Evolutionary conservation across 2,888 invertebrate genomes (phyloP), one percentile per base, ranked within the genome.

Genomic region (Cryptocephalus moraei): DNA sequence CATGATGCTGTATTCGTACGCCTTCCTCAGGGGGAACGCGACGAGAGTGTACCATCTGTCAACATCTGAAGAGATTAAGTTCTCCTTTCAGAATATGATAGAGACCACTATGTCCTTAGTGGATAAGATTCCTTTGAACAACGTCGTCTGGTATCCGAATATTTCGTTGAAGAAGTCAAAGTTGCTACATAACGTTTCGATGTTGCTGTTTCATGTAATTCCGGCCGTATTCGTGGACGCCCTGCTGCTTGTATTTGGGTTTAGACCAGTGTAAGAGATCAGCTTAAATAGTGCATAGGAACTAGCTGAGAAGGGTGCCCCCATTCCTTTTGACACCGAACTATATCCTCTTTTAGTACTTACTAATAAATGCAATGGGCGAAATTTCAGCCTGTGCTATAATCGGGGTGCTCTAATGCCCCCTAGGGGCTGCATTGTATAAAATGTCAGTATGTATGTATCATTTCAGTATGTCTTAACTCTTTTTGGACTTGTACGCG

Each of bases 221-320:
- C 90, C 90, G 8, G 89, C 90, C 4, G 84, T 86, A 58, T 72
- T 89, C 33, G 86, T 90, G 49, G 90, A 90, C 63, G 83, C 86
- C 51, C 68, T 90, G 45, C 75, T 90, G 75, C 66, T 87, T 32
- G 67, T 88, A 46, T 79, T 86, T 57, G 76, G 82, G 48, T 86
- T 88, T 64, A 86, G 80, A 70, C 77, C 81, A 74, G 91, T 84
- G 92, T 91, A 74, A 85, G 87, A 48, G 48, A 22, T 22, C 6
- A 22, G 22, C 22, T 22, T 22, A 22, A 22, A 22, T n/a, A 22
- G 6, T 22, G 22, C 22, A 22, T 4, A 22, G 22, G 6, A 22
- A 6, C n/a, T n/a, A n/a, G n/a, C n/a, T n/a, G n/a, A n/a, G n/a
- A n/a, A n/a, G n/a, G n/a, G n/a, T n/a, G n/a, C n/a, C n/a, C n/a